These are phyloP conservation scores for Colossoma macropomum DNA, from an alignment of 2,113 vertebrate genomes.

Conservation along the genomic window DNA sequence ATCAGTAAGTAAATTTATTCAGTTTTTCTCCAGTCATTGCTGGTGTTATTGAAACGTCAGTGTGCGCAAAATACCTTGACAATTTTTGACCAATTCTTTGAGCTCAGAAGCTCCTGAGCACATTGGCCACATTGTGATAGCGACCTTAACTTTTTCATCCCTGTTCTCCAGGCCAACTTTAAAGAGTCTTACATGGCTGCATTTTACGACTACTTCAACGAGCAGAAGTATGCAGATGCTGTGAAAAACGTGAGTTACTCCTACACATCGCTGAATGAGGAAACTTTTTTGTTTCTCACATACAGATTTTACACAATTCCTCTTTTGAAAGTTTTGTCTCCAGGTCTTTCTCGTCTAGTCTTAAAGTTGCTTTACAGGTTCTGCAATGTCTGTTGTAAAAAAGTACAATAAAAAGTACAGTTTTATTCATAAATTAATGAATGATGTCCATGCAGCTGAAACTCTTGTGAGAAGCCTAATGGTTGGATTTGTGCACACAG, in stretches of 20 bases:
- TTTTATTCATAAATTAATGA: not conserved
- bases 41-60: no score
- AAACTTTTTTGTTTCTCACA: no score
- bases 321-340: not conserved
- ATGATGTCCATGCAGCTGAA: not conserved
- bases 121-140: not conserved
- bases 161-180: conserved; percentile 86
- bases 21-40: not conserved
- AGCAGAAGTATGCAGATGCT: conserved; percentile 96
- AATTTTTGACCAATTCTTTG: not conserved
- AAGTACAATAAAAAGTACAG: no score
- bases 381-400: not conserved
- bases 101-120: not conserved
- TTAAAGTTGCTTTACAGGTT: not conserved
- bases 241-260: conserved; percentile 92
- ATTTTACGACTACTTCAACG: conserved; percentile 97
- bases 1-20: conserved; percentile 82
- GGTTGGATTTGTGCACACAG: conserved; percentile 71
- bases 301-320: no score
- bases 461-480: not conserved
- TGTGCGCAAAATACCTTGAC: not conserved
- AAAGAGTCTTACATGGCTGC: conserved; percentile 98
- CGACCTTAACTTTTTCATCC: not conserved
- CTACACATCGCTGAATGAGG: not conserved
- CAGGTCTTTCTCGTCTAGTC: not conserved